Conservation (phyloP, 2,888 invertebrate species). For the Mechanitis messenoides region DNA sequence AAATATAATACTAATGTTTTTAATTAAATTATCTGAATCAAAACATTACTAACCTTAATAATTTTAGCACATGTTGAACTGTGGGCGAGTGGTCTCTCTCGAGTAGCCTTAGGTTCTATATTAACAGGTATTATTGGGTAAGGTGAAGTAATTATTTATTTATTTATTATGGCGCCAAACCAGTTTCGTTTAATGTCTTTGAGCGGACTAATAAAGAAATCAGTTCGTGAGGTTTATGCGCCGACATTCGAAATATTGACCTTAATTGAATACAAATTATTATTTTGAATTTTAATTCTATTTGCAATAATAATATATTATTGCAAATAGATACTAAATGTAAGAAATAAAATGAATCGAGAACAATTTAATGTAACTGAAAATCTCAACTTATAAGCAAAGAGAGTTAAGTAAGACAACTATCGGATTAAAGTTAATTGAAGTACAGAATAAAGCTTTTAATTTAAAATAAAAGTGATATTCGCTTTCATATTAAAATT, state of each 20-base stretch:
- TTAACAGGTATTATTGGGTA: slow-evolving; percentile 25
- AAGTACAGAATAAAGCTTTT: neutral
- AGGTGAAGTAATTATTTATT: slow-evolving; percentile 13
- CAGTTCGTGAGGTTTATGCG: slow-evolving; percentile 19
- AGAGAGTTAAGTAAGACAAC: slow-evolving; percentile 2
- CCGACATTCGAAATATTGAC: slow-evolving; percentile 13
- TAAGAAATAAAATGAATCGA: too few relatives aligned
- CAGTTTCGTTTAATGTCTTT: slow-evolving; percentile 17
- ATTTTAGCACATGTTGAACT: too few relatives aligned
- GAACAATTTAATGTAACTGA: neutral
- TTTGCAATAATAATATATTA: too few relatives aligned
- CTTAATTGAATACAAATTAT: slow-evolving; percentile 19
- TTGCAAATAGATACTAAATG: too few relatives aligned
- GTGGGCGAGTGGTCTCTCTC: too few relatives aligned
- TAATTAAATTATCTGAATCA: too few relatives aligned
- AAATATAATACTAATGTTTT: too few relatives aligned
- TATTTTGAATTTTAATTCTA: slow-evolving; percentile 1
- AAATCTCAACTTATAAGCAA: slow-evolving; percentile 4
- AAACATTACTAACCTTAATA: too few relatives aligned
- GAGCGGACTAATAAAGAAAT: slow-evolving; percentile 25
- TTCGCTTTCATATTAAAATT: too few relatives aligned
- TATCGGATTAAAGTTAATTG: slow-evolving; percentile 11
- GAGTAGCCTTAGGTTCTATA: slow-evolving; percentile 3
- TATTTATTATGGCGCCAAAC: slow-evolving; percentile 21
- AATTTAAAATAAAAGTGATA: too few relatives aligned